These are phyloP conservation scores for Phytoseiulus persimilis DNA, from an alignment of 2,888 invertebrate species.

Conservation along the genomic window DNA sequence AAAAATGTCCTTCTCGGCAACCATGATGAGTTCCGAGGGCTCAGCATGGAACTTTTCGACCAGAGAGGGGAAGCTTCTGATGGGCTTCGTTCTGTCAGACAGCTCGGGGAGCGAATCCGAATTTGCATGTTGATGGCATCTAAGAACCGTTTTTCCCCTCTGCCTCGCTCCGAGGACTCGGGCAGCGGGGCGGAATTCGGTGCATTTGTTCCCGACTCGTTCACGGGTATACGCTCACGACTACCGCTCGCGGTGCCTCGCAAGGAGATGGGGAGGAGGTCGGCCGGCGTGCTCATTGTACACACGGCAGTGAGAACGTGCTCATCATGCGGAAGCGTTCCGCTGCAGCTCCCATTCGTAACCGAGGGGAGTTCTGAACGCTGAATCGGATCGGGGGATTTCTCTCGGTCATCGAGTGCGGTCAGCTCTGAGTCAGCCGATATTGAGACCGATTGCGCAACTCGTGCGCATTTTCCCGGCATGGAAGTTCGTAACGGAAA, in stretches of 20 bases:
- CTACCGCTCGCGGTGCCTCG: too few species aligned
- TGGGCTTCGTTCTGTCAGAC: neutral
- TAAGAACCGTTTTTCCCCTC: neutral
- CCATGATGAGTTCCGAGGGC: neutral
- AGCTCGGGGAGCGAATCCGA: neutral
- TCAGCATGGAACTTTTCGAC: neutral
- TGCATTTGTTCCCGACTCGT: too few species aligned
- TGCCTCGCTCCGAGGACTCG: neutral
- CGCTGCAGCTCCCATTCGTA: too few species aligned
- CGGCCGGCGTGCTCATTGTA: too few species aligned
- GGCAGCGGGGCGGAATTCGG: too few species aligned
- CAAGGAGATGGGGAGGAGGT: too few species aligned
- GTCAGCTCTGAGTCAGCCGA: neutral
- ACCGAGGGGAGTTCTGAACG: too few species aligned
- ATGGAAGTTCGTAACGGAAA: neutral
- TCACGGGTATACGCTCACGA: too few species aligned
- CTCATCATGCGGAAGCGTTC: too few species aligned
- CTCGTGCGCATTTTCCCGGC: neutral
- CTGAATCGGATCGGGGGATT: too few species aligned
- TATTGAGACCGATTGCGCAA: neutral
- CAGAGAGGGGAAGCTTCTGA: neutral
- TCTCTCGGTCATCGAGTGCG: too few species aligned
- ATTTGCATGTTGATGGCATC: neutral
- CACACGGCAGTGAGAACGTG: too few species aligned
- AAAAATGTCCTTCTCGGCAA: neutral